Conservation (phyloP, 2,888 invertebrate genomes). For the Anoplius nigerrimus region DNA sequence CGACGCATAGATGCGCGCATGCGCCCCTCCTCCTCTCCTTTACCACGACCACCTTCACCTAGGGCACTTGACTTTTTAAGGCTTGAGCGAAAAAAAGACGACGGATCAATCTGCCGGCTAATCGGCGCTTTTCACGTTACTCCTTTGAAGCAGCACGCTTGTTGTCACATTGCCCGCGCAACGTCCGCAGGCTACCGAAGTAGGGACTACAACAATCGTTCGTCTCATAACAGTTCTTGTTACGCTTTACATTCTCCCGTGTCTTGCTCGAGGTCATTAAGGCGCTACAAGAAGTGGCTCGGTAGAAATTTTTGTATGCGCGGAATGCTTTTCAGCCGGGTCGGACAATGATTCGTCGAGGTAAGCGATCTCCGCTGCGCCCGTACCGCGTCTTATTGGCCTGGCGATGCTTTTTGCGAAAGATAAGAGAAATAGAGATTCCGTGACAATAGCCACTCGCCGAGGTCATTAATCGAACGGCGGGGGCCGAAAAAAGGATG, state of each 20-base stretch:
- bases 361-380: slow-evolving; percentile 3
- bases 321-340: slow-evolving; percentile 24
- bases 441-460: slow-evolving; percentile 16
- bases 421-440: slow-evolving; percentile 10
- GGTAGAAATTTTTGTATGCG: slow-evolving; percentile 20
- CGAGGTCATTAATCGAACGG: slow-evolving; percentile 15
- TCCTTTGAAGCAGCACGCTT: not conserved
- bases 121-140: not conserved
- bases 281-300: slow-evolving; percentile 22
- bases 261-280: slow-evolving; percentile 18
- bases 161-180: not conserved
- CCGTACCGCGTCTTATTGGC: slow-evolving; percentile 20
- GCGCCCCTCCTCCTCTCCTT: too few species aligned
- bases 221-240: not conserved
- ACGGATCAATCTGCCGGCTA: too few species aligned
- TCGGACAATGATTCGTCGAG: slow-evolving; percentile 32
- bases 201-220: slow-evolving; percentile 1
- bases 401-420: slow-evolving; percentile 31
- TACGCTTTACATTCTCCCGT: not conserved
- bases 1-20: slow-evolving; percentile 16
- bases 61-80: too few species aligned
- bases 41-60: not conserved
- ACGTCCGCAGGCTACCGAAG: not conserved
- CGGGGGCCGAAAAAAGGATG: slow-evolving; percentile 15
- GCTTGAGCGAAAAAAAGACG: too few species aligned